phyloP scores from a whole-genome alignment of 2,888 invertebrate genomes.

The Deroplatys truncata region DNA sequence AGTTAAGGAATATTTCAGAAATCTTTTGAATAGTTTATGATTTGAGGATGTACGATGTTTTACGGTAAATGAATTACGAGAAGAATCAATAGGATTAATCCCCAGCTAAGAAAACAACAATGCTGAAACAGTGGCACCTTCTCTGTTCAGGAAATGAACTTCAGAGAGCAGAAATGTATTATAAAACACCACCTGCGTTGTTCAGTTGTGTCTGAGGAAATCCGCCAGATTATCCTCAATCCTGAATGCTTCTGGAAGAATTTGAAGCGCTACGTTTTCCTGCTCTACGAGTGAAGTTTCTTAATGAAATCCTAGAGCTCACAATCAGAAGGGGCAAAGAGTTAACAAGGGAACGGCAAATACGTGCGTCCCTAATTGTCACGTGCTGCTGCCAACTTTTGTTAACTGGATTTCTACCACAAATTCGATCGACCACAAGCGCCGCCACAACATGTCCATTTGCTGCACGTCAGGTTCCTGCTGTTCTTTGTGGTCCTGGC shows the following conservation, averaged over 20 bases:
- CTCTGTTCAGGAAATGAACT: background rate
- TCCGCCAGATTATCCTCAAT: background rate
- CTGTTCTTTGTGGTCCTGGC: background rate
- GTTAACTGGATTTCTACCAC: background rate
- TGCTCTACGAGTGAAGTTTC: background rate
- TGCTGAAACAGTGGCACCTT: too few species aligned
- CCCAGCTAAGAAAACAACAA: too few species aligned
- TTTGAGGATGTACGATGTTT: too few species aligned
- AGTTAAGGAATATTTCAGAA: too few species aligned
- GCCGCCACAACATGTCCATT: background rate
- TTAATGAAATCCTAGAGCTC: background rate
- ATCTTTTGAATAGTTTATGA: too few species aligned
- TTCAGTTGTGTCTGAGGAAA: background rate
- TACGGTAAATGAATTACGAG: too few species aligned
- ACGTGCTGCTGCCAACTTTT: background rate
- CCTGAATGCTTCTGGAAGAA: background rate
- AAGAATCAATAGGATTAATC: too few species aligned
- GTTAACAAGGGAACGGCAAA: background rate
- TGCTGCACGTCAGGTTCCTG: background rate
- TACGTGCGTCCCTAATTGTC: background rate
- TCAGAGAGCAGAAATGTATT: background rate
- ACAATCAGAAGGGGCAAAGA: background rate
- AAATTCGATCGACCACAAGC: background rate
- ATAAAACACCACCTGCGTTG: too few species aligned
- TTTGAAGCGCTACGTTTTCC: background rate